Conservation (phyloP, 2,888 invertebrate species). For the Sesamia inferens region DNA sequence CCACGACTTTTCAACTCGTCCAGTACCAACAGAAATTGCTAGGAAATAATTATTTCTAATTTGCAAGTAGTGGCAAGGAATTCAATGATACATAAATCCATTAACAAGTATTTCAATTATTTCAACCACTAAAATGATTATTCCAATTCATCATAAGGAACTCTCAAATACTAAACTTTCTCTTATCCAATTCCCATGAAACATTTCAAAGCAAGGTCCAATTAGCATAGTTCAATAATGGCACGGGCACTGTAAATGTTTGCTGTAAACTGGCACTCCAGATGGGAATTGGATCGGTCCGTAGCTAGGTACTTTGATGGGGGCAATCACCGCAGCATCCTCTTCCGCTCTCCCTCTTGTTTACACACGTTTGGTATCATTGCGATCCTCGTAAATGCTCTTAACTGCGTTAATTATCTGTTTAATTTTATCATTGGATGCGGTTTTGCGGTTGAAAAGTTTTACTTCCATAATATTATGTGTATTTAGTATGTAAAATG, state of each 20-base stretch:
- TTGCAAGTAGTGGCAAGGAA: background rate
- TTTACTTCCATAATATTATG: background rate
- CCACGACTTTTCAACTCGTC: no score
- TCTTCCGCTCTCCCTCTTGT: conserved; percentile 74
- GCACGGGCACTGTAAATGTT: conserved; percentile 43
- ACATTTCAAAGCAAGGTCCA: conserved; percentile 28
- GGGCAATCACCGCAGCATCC: conserved; percentile 82
- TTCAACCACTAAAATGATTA: background rate
- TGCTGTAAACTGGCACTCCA: conserved; percentile 46
- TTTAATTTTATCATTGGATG: conserved; percentile 3
- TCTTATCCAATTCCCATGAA: conserved; percentile 18
- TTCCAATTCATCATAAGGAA: background rate
- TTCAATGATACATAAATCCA: background rate
- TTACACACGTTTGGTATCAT: conserved; percentile 60
- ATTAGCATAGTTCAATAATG: conserved; percentile 54
- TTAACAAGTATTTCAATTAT: background rate
- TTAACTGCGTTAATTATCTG: conserved; percentile 32
- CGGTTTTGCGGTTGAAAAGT: conserved; percentile 16
- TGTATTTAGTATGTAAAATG: background rate
- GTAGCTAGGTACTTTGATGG: conserved; percentile 55
- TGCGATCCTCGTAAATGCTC: conserved; percentile 41
- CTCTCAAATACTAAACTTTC: conserved; percentile 17
- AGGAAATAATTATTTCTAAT: background rate
- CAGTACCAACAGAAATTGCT: no score
- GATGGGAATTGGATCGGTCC: conserved; percentile 68